A percentile compares a stretch with the other conserved stretches of the same genome.
Conservation (phyloP, 2,888 invertebrate species). For the Zele albiditarsus region DNA sequence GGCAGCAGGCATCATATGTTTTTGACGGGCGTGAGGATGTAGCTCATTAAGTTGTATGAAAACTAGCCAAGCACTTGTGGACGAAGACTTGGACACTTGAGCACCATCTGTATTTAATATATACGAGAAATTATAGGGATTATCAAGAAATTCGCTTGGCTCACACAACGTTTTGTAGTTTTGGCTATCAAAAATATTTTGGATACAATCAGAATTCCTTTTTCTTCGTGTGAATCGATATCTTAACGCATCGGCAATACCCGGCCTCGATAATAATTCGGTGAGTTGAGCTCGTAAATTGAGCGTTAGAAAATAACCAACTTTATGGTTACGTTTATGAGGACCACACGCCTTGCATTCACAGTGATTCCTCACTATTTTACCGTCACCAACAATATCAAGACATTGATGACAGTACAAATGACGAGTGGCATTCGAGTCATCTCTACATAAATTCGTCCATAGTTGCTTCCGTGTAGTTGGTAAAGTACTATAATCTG, state of each 20-base stretch:
- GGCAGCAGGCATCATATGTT: constrained; percentile 38
- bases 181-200: constrained; percentile 40
- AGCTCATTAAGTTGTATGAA: constrained; percentile 37
- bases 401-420: constrained; percentile 17
- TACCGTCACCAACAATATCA: not conserved
- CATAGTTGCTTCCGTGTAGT: constrained; percentile 16
- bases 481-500: constrained; percentile 3
- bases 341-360: constrained; percentile 16
- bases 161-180: constrained; percentile 32
- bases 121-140: constrained; percentile 36
- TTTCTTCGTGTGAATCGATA: constrained; percentile 23
- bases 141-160: constrained; percentile 29
- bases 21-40: constrained; percentile 35
- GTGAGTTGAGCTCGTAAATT: constrained; percentile 23
- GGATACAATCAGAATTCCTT: constrained; percentile 12
- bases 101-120: constrained; percentile 41
- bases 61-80: constrained; percentile 41
- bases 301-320: constrained; percentile 25
- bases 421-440: not conserved
- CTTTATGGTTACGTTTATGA: not conserved
- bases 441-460: constrained; percentile 19
- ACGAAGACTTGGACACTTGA: constrained; percentile 35
- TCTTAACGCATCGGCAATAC: constrained; percentile 21
- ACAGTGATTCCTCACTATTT: not conserved
- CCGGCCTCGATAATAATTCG: constrained; percentile 24